Base-by-base conservation (phyloP, 2,797 vertebrate genomes). In the Jordanella pulchra region DNA sequence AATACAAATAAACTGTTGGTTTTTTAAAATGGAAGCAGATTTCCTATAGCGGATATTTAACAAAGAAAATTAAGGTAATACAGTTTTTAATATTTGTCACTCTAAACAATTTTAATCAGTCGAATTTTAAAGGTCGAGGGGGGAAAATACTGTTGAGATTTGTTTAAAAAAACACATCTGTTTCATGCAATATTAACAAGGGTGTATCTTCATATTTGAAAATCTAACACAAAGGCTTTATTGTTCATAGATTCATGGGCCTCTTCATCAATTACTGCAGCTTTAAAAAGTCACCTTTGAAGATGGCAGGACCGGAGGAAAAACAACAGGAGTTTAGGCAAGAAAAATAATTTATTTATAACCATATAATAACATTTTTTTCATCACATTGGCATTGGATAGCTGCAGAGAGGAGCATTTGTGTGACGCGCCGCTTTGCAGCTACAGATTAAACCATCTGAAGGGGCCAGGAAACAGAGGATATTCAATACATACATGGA, bases 261-360 rank as follows among this genome's bases (percentile, higher is more conserved):
- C 23, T 32, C 25, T 65, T 27, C n/a, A 2, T 4, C 14, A n/a
- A n/a, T n/a, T n/a, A n/a, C 10, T 54, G 11, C n/a, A 3, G 9
- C 13, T 27, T 25, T 39, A 39, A 39, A 42, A 32, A 32, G 25
- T 4, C n/a, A 53, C 30, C 23, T 63, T 39, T 5, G 50, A 45
- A 69, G 69, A 14, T 77, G 60, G 42, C 73, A 71, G n/a, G 11
- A 18, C 14, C 15, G 1, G 63, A 68, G 72, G 25, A 47, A 61
- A 73, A 65, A 63, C 28, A 71, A 68, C 44, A 30, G 39, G 79
- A 71, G 65, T 45, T 90, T 94, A 94, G 88, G 91, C 93, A 95
- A 94, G 92, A 95, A 95, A 94, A 95, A 95, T 95, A 95, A 95
- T 95, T 95, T 95, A 95, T 95, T 95, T 91, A 91, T 89, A 92